A percentile compares a stretch with the other conserved stretches of the same genome.
These are phyloP conservation scores for Penaeus japonicus DNA, from an alignment of 1,140 invertebrate species.

Conservation along the genomic window DNA sequence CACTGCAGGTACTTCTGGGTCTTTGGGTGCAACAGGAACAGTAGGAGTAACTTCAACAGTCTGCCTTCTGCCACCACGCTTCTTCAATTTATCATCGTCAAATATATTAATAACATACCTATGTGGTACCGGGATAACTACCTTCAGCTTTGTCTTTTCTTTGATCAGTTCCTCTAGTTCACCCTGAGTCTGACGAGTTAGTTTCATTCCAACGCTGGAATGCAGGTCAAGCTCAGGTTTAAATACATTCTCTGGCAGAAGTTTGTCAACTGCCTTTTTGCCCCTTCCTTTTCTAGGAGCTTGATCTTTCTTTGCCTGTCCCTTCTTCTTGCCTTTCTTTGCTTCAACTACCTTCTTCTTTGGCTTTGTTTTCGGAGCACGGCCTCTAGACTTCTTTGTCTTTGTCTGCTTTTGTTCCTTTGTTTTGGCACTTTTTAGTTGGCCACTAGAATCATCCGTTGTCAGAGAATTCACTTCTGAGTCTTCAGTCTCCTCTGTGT, in stretches of 20 bases:
- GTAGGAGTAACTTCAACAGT: background rate
- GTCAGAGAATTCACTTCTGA: slow-evolving; percentile 36
- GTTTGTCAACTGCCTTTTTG: slow-evolving; percentile 14
- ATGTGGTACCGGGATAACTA: slow-evolving; percentile 34
- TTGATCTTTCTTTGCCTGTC: background rate
- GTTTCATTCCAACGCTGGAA: slow-evolving; percentile 29
- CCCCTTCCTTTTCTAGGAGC: slow-evolving; percentile 9
- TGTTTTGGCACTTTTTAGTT: too few relatives aligned
- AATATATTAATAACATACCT: slow-evolving; percentile 21
- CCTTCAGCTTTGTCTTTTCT: slow-evolving; percentile 39
- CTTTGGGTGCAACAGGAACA: background rate
- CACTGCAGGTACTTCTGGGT: background rate
- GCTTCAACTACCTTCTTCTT: background rate
- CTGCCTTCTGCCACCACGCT: slow-evolving; percentile 13
- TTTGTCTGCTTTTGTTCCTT: background rate
- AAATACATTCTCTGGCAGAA: slow-evolving; percentile 4
- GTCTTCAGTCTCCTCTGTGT: slow-evolving; percentile 21
- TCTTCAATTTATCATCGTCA: slow-evolving; percentile 44
- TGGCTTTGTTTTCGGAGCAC: background rate
- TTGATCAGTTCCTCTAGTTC: slow-evolving; percentile 39
- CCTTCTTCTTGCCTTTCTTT: slow-evolving; percentile 25
- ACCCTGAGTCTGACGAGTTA: slow-evolving; percentile 42
- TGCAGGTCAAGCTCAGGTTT: slow-evolving; percentile 19
- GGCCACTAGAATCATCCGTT: slow-evolving; percentile 23
- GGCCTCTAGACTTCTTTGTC: background rate